Base-by-base conservation (phyloP, 1,140 invertebrate genomes). In the Micrasema minimum region DNA sequence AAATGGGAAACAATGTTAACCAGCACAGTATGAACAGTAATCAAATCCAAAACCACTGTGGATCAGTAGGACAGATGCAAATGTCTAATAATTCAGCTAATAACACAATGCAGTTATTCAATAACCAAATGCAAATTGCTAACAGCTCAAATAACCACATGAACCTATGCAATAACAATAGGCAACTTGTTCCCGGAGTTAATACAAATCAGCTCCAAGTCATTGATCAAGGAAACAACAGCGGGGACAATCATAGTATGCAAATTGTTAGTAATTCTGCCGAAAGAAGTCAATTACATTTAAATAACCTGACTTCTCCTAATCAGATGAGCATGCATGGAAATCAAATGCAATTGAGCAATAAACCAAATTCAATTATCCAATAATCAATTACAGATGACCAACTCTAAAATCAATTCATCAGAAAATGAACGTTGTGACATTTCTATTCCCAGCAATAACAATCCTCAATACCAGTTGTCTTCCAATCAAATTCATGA, bases 281-380 rank as follows among this genome's bases (percentile, higher is more conserved):
- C 75, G 82, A 85, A 12, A 80, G 79, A 69, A 80, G 77, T 73
- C 76, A 80, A 12, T 80, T 84, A 72, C 67, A 73, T 26, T 79
- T 84, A 76, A 80, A 80, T 75, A 83, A 81, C 67, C 74, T 82
- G 5, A 82, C 80, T 71, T 74, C 78, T 16, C 78, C 83, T 61
- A 82, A 81, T 74, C 82, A 81, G 78, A 79, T 84, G 61, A 80
- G 69, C 69, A 22, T 71, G 26, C 41, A 68, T 6, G 69, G 59
- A 11, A 68, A 71, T 65, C 66, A 69, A 46, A 62, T 70, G 23
- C 66, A 59, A 69, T 35, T 70, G 20, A 69, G 48, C 35, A 69
- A 69, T 69, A 69, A 65, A 71, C 20, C 61, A 65, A 71, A 71
- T 71, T 14, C 65, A 66, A 48, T 53, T 66, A 26, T 22, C 31